Conservation (phyloP, 2,888 invertebrate species). For the Leucozona laternaria region DNA sequence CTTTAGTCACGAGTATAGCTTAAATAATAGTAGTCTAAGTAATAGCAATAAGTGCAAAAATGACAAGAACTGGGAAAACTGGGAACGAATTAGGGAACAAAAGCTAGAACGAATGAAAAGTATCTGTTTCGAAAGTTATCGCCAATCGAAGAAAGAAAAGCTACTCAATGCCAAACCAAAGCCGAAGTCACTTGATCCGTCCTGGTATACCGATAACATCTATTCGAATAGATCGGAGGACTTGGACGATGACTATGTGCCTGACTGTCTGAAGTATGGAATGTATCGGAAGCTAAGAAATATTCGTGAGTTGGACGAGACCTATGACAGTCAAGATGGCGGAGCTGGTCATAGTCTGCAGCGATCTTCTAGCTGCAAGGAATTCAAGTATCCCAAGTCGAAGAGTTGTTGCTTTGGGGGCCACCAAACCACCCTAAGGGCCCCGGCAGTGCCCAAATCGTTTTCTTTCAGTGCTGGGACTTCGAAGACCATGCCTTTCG, state of each 20-base stretch:
- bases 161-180: slow-evolving; percentile 81
- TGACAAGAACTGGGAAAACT: slow-evolving; percentile 84
- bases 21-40: slow-evolving; percentile 78
- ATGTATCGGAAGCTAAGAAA: slow-evolving; percentile 81
- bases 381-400: slow-evolving; percentile 83
- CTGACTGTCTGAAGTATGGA: slow-evolving; percentile 82
- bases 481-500: slow-evolving; percentile 82
- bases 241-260: slow-evolving; percentile 82
- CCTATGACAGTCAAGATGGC: slow-evolving; percentile 77
- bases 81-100: slow-evolving; percentile 83
- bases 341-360: slow-evolving; percentile 79
- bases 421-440: slow-evolving; percentile 79
- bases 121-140: slow-evolving; percentile 83
- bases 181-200: slow-evolving; percentile 82
- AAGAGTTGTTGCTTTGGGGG: slow-evolving; percentile 83
- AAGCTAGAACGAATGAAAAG: slow-evolving; percentile 83
- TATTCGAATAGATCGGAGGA: slow-evolving; percentile 84
- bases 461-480: slow-evolving; percentile 82
- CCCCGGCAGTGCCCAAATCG: slow-evolving; percentile 82
- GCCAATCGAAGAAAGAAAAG: slow-evolving; percentile 82
- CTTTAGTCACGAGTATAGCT: slow-evolving; percentile 66
- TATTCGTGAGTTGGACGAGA: slow-evolving; percentile 81
- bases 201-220: slow-evolving; percentile 84
- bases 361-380: slow-evolving; percentile 82
- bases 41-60: slow-evolving; percentile 79